Conservation (phyloP, 2,797 vertebrate species). For the Danio choprae region DNA sequence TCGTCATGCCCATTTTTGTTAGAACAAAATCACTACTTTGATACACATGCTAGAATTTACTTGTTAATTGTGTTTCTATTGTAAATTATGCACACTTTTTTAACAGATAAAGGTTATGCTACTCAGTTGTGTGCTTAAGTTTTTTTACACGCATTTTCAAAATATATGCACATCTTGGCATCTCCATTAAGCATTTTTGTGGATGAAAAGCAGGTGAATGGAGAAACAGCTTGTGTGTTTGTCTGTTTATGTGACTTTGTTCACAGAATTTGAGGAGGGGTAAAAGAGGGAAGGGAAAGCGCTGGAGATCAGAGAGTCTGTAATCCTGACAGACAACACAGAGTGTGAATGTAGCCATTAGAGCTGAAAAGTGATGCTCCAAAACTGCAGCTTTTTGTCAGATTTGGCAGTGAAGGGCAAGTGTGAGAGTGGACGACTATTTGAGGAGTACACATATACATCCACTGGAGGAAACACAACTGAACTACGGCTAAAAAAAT, state of each 20-base stretch:
- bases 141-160: too few species aligned
- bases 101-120: too few species aligned
- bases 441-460: neutral
- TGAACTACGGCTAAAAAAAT: neutral
- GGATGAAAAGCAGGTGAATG: too few species aligned
- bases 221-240: neutral
- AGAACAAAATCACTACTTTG: too few species aligned
- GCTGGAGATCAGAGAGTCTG: conserved; percentile 32
- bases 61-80: too few species aligned
- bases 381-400: conserved; percentile 20
- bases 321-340: conserved; percentile 47
- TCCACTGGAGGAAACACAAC: neutral
- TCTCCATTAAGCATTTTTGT: too few species aligned
- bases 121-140: too few species aligned
- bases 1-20: too few species aligned
- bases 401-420: conserved; percentile 36
- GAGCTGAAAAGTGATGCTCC: conserved; percentile 15
- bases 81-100: too few species aligned
- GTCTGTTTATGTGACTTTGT: neutral
- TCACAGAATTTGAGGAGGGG: neutral
- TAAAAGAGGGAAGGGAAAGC: conserved; percentile 5
- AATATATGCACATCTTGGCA: too few species aligned
- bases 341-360: conserved; percentile 36
- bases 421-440: neutral
- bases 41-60: too few species aligned